These are phyloP conservation scores for Stegodyphus dumicola DNA, from an alignment of 1,140 invertebrate genomes.

Conservation along the genomic window DNA sequence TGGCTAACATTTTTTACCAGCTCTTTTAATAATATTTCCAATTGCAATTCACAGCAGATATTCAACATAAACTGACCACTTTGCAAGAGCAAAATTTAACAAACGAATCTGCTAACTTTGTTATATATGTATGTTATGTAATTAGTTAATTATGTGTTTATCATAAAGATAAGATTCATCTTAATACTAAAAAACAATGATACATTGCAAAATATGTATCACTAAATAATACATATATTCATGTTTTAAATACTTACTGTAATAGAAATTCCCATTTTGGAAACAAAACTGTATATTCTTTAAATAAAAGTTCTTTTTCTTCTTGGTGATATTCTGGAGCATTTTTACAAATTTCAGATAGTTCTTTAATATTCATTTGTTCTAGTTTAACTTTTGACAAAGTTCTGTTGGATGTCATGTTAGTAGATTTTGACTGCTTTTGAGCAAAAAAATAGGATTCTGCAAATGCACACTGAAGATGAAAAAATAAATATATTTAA, in stretches of 20 bases:
- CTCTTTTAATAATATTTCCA: too few relatives aligned
- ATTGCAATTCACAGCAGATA: too few relatives aligned
- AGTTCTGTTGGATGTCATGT: slow-evolving; percentile 31
- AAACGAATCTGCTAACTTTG: too few relatives aligned
- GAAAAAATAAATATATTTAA: too few relatives aligned
- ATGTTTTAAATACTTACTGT: neutral
- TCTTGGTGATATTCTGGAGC: slow-evolving; percentile 29
- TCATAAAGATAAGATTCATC: neutral
- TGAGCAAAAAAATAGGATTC: slow-evolving; percentile 44
- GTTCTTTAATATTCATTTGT: slow-evolving; percentile 24
- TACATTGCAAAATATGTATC: neutral
- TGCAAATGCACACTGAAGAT: slow-evolving; percentile 8
- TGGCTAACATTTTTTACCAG: too few relatives aligned
- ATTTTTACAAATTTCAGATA: slow-evolving; percentile 15
- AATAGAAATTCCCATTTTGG: neutral
- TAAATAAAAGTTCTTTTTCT: slow-evolving; percentile 21
- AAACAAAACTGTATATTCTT: slow-evolving; percentile 20
- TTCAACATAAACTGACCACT: too few relatives aligned
- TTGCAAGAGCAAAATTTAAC: too few relatives aligned
- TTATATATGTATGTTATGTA: too few relatives aligned
- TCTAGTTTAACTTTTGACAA: slow-evolving; percentile 35
- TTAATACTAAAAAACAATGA: neutral
- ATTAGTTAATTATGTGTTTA: neutral
- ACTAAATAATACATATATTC: neutral
- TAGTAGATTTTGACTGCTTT: slow-evolving; percentile 12